Base-by-base conservation (phyloP, 2,888 invertebrate genomes). In the Cryptocephalus primarius region DNA sequence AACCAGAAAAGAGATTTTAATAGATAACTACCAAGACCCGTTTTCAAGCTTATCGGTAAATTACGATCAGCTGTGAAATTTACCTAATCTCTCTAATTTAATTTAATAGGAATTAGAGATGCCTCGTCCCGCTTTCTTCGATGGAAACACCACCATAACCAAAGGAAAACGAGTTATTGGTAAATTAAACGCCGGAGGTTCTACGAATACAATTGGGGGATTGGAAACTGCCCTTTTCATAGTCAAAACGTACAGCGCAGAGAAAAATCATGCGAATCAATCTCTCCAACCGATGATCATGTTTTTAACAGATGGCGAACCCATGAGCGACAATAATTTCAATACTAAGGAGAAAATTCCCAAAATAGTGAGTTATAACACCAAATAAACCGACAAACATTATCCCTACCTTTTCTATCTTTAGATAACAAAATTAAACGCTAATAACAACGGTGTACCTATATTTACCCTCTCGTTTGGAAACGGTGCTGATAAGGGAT, bases 401-500 rank as follows among this genome's bases (percentile, higher is more conserved):
- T 6, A 11, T 6, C 36, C 12, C 12, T 4, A 2, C 12, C 12
- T 4, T 6, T 36, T 36, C 12, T 33, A 31, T 9, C 39, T 39
- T 13, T 39, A 46, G 46, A 22, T 46, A 9, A 46, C 36, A 12
- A 11, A n/a, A 36, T 6, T 36, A 6, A 36, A 36, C 36, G 12
- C n/a, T 12, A 43, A 32, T 9, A 32, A 61, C 6, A 67, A 48
- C 32, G 47, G 48, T 34, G 45, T 54, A 9, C 48, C 79, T 9
- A 75, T 84, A 47, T 83, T 78, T 62, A 75, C 78, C 1, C 70
- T 85, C 43, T 82, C 80, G 14, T 83, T 85, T 60, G 85, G 84
- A 1, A 72, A 74, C 45, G 78, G 77, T 48, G 80, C 82, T 0
- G 79, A 83, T 63, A 76, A 78, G 55, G 66, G 71, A 12, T 80